Evolutionary conservation across 2,888 invertebrate genomes (phyloP).

Genomic region (Rhabditoides inermis): DNA sequence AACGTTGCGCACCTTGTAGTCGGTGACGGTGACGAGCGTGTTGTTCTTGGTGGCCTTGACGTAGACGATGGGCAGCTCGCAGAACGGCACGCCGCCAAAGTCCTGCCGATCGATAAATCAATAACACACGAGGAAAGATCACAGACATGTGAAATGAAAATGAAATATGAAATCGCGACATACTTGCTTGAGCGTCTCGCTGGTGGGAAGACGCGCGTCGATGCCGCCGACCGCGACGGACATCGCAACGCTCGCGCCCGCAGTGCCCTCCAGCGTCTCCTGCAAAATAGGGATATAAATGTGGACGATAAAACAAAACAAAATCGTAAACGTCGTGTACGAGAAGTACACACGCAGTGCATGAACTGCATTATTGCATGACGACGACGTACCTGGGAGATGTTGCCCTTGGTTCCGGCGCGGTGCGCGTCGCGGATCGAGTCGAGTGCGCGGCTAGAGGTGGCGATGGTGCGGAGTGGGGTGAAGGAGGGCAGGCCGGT

Average conservation of each 20-base stretch:
- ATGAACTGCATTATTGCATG: too few species aligned
- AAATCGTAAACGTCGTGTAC: too few species aligned
- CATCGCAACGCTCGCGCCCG: conserved; percentile 26
- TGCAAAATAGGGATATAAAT: too few species aligned
- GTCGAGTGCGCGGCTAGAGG: too few species aligned
- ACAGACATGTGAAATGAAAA: neutral
- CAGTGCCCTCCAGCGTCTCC: conserved; percentile 36
- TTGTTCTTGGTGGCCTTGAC: conserved; percentile 78
- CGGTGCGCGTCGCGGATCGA: too few species aligned
- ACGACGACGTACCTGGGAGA: too few species aligned
- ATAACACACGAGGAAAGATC: neutral
- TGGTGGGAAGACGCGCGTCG: conserved; percentile 37
- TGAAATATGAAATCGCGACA: neutral
- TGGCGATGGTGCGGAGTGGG: too few species aligned
- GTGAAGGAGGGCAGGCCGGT: too few species aligned
- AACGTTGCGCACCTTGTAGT: conserved; percentile 56
- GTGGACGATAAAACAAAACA: too few species aligned
- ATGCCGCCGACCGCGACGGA: conserved; percentile 34
- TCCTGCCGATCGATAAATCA: conserved; percentile 7
- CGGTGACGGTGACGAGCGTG: conserved; percentile 71
- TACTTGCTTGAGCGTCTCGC: conserved; percentile 36
- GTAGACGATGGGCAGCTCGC: conserved; percentile 72
- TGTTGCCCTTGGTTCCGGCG: too few species aligned
- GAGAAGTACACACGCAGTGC: too few species aligned
- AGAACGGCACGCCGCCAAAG: conserved; percentile 41